phyloP scores from a whole-genome alignment of 2,888 invertebrate genomes.

The Melieria crassipennis region DNA sequence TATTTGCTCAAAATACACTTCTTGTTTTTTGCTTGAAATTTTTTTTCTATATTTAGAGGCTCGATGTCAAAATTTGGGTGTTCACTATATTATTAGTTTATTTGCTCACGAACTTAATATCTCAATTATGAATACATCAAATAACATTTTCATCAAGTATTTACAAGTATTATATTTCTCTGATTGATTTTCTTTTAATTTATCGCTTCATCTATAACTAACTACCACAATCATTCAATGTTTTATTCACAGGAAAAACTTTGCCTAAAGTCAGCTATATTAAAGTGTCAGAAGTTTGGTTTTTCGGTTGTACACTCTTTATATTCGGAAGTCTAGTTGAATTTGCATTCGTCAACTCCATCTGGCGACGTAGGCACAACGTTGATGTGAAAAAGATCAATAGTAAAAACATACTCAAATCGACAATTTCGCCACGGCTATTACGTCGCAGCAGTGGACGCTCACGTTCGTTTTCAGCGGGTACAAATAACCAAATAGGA shows the following conservation, averaged over 20 bases:
- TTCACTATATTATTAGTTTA: no score
- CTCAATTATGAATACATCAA: no score
- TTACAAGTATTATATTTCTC: no score
- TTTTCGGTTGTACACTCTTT: constrained; percentile 84
- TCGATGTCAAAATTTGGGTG: no score
- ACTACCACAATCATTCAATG: no score
- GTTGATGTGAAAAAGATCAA: constrained; percentile 67
- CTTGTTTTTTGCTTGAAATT: no score
- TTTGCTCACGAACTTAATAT: no score
- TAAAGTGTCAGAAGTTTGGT: constrained; percentile 91
- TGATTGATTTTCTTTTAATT: neutral
- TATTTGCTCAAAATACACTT: no score
- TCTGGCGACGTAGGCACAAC: constrained; percentile 79
- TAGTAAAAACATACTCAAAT: constrained; percentile 85
- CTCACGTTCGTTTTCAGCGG: constrained; percentile 71
- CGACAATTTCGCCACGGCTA: constrained; percentile 81
- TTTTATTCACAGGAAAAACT: constrained; percentile 70
- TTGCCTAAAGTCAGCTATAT: constrained; percentile 90
- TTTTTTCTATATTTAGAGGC: no score
- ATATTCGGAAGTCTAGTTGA: constrained; percentile 87
- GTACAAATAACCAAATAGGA: constrained; percentile 12
- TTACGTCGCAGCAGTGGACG: constrained; percentile 78
- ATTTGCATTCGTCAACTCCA: constrained; percentile 89
- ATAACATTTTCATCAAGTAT: no score
- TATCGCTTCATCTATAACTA: no score